phyloP scores from a whole-genome alignment of 2,797 vertebrate genomes.

The Carcharodon carcharias region DNA sequence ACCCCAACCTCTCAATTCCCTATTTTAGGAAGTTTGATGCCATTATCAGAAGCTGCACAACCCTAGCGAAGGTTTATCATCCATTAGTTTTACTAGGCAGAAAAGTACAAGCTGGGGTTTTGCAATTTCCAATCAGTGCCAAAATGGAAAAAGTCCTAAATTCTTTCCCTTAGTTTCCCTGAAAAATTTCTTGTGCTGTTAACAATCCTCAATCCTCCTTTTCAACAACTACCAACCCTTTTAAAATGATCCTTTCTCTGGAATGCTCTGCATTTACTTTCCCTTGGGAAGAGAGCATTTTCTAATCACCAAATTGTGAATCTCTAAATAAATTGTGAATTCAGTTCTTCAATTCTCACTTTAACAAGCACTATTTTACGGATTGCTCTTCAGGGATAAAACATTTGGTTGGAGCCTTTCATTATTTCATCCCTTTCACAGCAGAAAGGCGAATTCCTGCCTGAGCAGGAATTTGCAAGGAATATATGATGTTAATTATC shows the following conservation, averaged over 20 bases:
- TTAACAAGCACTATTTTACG: neutral
- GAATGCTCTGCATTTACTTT: neutral
- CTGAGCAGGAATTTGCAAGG: neutral
- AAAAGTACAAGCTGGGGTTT: neutral
- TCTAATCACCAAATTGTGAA: neutral
- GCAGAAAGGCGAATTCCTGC: neutral
- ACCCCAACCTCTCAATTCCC: neutral
- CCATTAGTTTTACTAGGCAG: neutral
- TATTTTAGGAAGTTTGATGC: neutral
- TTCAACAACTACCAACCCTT: neutral
- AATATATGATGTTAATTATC: slow-evolving; percentile 16
- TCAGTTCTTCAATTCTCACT: neutral
- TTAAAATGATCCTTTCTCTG: neutral
- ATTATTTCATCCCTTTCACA: neutral
- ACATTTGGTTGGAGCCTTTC: neutral
- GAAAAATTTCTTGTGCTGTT: neutral
- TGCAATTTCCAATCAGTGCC: neutral
- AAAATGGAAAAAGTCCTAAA: neutral
- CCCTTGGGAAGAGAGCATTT: neutral
- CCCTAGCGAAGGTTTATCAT: neutral
- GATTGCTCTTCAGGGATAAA: neutral
- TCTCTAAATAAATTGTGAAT: neutral
- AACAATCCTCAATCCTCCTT: neutral
- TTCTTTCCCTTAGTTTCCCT: neutral
- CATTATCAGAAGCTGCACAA: neutral